Evolutionary conservation across 2,888 invertebrate genomes (phyloP).

Genomic region (Hydraecia micacea): DNA sequence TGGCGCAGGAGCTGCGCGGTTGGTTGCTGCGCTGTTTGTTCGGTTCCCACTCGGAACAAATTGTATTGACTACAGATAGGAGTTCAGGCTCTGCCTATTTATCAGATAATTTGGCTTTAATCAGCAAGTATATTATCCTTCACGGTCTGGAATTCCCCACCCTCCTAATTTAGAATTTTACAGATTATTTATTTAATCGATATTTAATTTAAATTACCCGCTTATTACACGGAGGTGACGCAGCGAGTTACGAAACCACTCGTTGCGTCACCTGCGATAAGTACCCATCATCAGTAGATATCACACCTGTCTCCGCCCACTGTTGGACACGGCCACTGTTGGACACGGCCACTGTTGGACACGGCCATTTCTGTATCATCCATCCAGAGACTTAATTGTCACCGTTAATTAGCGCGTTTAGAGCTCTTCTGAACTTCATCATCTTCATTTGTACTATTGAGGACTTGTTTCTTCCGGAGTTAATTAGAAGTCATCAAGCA

Average conservation of each 20-base stretch:
- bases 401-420: too few relatives aligned
- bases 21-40: neutral
- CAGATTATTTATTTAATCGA: constrained; percentile 2
- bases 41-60: neutral
- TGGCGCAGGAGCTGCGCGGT: neutral
- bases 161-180: neutral
- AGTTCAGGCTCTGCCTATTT: neutral
- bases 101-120: neutral
- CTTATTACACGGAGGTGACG: constrained; percentile 9
- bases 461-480: too few relatives aligned
- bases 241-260: neutral
- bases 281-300: neutral
- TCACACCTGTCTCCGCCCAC: too few relatives aligned
- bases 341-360: too few relatives aligned
- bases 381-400: too few relatives aligned
- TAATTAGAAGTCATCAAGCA: too few relatives aligned
- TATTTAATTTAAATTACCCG: constrained; percentile 16
- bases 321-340: too few relatives aligned
- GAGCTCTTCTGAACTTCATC: too few relatives aligned
- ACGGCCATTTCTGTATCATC: neutral
- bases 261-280: too few relatives aligned
- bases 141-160: neutral
- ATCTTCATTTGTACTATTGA: too few relatives aligned
- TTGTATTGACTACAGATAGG: neutral
- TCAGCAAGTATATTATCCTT: neutral